These are phyloP conservation scores for Bos javanicus DNA, from an alignment of 2,113 vertebrate species.

Conservation along the genomic window DNA sequence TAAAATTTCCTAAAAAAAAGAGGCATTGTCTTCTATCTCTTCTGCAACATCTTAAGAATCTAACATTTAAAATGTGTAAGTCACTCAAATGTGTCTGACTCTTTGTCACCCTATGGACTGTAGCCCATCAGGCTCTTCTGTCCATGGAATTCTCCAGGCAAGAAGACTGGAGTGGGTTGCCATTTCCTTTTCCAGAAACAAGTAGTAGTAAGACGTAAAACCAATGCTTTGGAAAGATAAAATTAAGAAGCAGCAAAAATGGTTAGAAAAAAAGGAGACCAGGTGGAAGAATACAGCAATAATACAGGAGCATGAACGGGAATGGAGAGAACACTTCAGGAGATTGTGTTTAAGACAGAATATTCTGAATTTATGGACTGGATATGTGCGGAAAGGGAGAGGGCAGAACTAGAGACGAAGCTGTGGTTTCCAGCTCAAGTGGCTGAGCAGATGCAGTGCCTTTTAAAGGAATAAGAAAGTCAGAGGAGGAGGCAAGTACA, in stretches of 20 bases:
- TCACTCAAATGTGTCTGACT: not conserved
- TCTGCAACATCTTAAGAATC: not conserved
- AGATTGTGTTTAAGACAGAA: not conserved
- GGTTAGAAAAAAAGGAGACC: not conserved
- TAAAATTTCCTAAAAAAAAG: not conserved
- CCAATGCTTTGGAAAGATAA: not conserved
- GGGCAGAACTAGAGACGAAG: not conserved
- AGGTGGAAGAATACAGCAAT: not conserved
- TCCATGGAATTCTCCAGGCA: not conserved
- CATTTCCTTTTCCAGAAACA: not conserved
- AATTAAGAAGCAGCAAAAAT: not conserved
- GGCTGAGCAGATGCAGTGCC: not conserved
- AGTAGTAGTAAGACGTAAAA: not conserved
- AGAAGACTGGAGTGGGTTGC: not conserved
- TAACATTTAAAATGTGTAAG: not conserved
- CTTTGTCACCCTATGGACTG: not conserved
- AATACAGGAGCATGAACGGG: not conserved
- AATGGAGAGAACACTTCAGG: not conserved
- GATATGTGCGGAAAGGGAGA: not conserved
- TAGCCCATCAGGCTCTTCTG: not conserved
- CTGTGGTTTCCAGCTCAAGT: not conserved
- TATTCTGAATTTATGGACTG: not conserved
- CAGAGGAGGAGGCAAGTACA: not conserved
- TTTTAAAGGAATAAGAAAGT: not conserved
- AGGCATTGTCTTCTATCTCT: not conserved